Evolutionary conservation across 2,888 invertebrate species (phyloP).

Genomic region (Dysmachus trigonus): DNA sequence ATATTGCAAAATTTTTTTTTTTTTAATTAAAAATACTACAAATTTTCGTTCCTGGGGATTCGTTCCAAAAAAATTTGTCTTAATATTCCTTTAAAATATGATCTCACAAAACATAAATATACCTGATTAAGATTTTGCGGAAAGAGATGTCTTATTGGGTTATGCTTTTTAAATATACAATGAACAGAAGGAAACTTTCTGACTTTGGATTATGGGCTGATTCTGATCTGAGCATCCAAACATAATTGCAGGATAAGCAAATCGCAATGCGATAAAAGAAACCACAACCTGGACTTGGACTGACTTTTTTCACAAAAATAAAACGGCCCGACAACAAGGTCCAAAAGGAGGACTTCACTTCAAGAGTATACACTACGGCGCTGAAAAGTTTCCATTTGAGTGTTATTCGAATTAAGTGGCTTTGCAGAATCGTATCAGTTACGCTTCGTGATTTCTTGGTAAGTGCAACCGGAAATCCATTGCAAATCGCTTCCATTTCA

Average conservation of each 20-base stretch:
- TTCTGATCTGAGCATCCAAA: neutral
- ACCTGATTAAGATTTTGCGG: neutral
- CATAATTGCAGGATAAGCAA: neutral
- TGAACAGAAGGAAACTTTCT: neutral
- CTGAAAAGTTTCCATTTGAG: conserved; percentile 23
- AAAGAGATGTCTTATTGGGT: neutral
- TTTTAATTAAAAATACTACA: too few species aligned
- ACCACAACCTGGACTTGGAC: neutral
- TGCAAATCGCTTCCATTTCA: conserved; percentile 13
- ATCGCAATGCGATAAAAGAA: neutral
- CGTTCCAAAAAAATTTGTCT: too few species aligned
- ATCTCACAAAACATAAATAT: neutral
- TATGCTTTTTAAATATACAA: neutral
- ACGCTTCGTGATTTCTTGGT: conserved; percentile 33
- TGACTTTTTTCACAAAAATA: neutral
- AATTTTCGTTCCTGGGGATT: too few species aligned
- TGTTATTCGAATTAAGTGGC: conserved; percentile 28
- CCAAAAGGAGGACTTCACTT: neutral
- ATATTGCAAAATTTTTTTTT: too few species aligned
- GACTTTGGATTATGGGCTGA: neutral
- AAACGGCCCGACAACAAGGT: neutral
- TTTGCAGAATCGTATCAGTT: conserved; percentile 29
- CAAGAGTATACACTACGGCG: neutral
- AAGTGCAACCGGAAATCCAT: conserved; percentile 41
- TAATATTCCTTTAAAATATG: neutral